Base-by-base conservation (phyloP, 2,113 vertebrate genomes). In the Alectura lathami region DNA sequence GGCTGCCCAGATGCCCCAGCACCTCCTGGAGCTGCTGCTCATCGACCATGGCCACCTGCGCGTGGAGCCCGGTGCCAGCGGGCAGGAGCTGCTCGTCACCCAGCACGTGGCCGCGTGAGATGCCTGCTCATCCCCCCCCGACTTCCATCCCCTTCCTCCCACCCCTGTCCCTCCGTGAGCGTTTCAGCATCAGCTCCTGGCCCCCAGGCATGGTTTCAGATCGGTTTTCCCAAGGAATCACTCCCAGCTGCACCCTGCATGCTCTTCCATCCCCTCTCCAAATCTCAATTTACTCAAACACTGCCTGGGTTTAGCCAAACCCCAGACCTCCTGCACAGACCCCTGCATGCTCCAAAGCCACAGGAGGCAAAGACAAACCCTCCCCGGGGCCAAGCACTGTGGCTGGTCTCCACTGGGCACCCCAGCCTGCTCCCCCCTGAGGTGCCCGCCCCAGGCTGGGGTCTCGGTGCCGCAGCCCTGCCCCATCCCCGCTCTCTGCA, bases 11-110 rank as follows among this genome's bases (percentile, higher is more conserved):
- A 72, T 83, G 13, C 93, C 91, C 53, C 81, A 1, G 91, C 93
- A 97, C 91, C 66, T 23, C 1, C 53, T 87, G 94, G 94, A 96
- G 91, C 36, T 95, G 93, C 84, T 89, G 91, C 84, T 92, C 91
- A 91, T 97, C 17, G 95, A 96, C 34, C 89, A 95, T 0, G 89
- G 89, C 12, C 50, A 67, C 68, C 86, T 97, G 57, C 21, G 8
- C 3, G 2, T 93, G 86, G 77, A 89, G 24, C 89, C 89, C 2
- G 1, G 8, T 0, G 7, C 27, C 24, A 0, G 45, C 0, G 27
- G 17, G 67, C 62, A 7, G 93, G 66, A 94, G 81, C 84, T 95
- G 93, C 81, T 64, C 78, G 1, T 97, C 89, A 73, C 62, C 62
- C 95, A 96, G 66, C 66, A 2, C 4, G 48, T 96, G 62, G 93